These are phyloP conservation scores for Periphyllus acericola DNA, from an alignment of 2,888 invertebrate genomes.

Conservation along the genomic window DNA sequence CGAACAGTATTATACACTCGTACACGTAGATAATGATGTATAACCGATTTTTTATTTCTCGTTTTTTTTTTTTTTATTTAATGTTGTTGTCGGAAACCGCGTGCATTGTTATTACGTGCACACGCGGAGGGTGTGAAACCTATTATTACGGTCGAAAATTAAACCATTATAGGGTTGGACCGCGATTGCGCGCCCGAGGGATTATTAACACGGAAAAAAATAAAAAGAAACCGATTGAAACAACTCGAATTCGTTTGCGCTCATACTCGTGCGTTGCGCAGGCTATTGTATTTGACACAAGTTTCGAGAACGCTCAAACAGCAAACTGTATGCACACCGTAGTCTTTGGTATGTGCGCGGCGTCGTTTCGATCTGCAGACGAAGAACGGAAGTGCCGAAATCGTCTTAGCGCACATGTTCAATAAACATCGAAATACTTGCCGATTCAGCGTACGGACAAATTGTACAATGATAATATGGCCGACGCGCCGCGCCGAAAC, in stretches of 20 bases:
- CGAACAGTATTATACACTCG: background rate
- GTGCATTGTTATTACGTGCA: constrained; percentile 23
- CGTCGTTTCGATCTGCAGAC: background rate
- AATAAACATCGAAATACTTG: background rate
- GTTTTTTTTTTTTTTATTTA: constrained; percentile 2
- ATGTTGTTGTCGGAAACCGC: constrained; percentile 21
- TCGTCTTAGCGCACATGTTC: background rate
- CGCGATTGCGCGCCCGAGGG: constrained; percentile 23
- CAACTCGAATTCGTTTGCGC: background rate
- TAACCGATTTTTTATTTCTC: background rate
- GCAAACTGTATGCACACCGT: too few species aligned
- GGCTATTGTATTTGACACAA: background rate
- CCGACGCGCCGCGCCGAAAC: background rate
- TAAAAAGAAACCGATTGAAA: background rate
- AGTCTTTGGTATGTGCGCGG: too few species aligned
- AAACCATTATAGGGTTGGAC: constrained; percentile 52
- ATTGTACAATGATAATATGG: background rate
- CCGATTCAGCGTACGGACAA: background rate
- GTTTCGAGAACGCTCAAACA: background rate
- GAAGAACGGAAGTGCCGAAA: background rate
- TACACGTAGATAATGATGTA: background rate
- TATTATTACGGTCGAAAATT: constrained; percentile 41
- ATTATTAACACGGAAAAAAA: background rate
- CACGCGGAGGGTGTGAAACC: constrained; percentile 47
- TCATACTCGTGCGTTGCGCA: background rate